These are phyloP conservation scores for Lasius fuliginosus DNA, from an alignment of 2,888 invertebrate genomes.

Conservation along the genomic window DNA sequence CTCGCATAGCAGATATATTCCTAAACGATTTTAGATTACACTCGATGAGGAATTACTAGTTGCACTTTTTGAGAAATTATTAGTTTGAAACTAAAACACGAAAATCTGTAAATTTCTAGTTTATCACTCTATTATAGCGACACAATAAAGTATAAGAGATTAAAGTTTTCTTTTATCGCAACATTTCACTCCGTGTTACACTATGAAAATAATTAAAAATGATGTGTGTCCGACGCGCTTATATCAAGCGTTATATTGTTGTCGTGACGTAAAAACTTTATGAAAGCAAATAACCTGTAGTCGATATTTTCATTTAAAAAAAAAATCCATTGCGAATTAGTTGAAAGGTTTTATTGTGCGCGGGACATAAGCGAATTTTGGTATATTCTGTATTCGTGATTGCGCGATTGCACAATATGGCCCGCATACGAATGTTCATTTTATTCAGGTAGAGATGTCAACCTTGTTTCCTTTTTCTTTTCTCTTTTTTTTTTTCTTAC, in stretches of 20 bases:
- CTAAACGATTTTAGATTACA: background rate
- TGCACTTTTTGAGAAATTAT: background rate
- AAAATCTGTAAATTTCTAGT: background rate
- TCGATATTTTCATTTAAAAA: background rate
- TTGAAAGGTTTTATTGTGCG: background rate
- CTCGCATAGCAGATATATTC: background rate
- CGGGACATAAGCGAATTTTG: background rate
- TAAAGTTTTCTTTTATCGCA: background rate
- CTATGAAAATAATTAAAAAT: conserved; percentile 18
- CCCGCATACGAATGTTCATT: conserved; percentile 37
- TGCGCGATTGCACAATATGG: conserved; percentile 12
- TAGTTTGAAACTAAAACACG: background rate
- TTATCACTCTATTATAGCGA: background rate
- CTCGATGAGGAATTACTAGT: background rate
- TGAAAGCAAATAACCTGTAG: background rate
- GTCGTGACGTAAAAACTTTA: background rate
- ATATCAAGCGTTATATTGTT: background rate
- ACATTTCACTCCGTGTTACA: conserved; percentile 3
- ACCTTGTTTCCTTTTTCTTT: conserved; percentile 16
- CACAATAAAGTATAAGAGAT: background rate
- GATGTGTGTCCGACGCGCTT: background rate
- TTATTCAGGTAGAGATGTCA: conserved; percentile 42
- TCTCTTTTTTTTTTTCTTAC: conserved; percentile 35
- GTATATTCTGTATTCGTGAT: conserved; percentile 24
- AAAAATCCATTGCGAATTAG: background rate